Base-by-base conservation (phyloP, 2,113 vertebrate genomes). In the Pagrus major region DNA sequence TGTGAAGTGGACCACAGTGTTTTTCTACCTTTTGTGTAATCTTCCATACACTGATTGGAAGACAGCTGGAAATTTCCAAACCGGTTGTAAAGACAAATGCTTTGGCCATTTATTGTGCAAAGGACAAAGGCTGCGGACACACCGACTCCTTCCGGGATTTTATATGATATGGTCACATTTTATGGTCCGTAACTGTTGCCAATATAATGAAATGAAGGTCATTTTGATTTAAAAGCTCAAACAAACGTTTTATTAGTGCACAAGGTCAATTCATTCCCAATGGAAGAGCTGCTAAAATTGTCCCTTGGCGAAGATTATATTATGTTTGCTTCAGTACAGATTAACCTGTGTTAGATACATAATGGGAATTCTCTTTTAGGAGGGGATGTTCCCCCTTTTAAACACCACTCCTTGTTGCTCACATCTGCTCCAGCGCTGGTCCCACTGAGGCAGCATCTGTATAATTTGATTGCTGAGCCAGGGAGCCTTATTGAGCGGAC, bases 141-240 rank as follows among this genome's bases (percentile, higher is more conserved):
- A 58, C 6, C 15, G 42, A 59, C 65, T 41, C 49, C 52, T 39
- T 14, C 58, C 8, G 3, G 21, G 37, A 25, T 78, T 86, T 85
- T 75, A 85, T 72, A 21, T 60, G 29, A 73, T 51, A 42, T 66
- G 27, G 63, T 31, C 31, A 51, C 4, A n/a, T 76, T 88, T 86
- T 79, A 81, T 78, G 51, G 80, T 44, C 54, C 16, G 3, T 85
- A 82, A 80, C 60, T 25, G 21, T 51, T 21, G 41, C n/a, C 42
- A 29, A 11, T 80, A 61, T 65, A 78, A 81, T 68, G 44, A 67
- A 86, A 56, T 73, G 49, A 86, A 87, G 74, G 75, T 76, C n/a
- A 75, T 80, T 67, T 81, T 69, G 44, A 73, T 84, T 66, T 75
- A 84, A 73, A 80, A 73, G 71, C 65, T 33, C 39, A 80, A 80